Base-by-base conservation (phyloP, 2,113 vertebrate species). In the Anseranas semipalmata region DNA sequence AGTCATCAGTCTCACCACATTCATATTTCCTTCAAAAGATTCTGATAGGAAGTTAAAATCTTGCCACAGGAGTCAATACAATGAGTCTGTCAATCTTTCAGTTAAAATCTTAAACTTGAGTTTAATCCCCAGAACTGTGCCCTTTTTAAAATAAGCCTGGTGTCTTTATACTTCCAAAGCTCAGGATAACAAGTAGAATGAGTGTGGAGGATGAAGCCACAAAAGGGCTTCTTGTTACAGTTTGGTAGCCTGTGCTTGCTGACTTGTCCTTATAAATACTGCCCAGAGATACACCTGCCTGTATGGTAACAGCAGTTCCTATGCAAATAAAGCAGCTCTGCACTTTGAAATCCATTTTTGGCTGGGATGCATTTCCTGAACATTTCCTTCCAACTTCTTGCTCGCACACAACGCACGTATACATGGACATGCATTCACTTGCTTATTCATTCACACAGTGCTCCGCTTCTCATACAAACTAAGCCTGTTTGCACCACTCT, bases 381-480 rank as follows among this genome's bases (percentile, higher is more conserved):
- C 2, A 0, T 68, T 82, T 59, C 43, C 37, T 52, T 62, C 20
- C 27, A 37, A 6, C 27, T 39, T 9, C 30, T 48, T 24, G 58
- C 46, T 48, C 25, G 1, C 33, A 19, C 37, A 2, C 28, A 14
- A 0, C 0, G n/a, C 68, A 45, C 48, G 22, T 43, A 7, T 2
- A 9, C 52, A 8, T 1, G 13, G 19, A 48, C 27, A 6, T 15
- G 1, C 33, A 2, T 35, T 74, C 6, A 8, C 41, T 35, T 15
- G 2, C 21, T 27, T 8, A 8, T 17, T 53, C 22, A 3, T 21
- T 35, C 60, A 1, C 65, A 1, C 17, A 7, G 28, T 5, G 12
- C 77, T 87, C 67, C 3, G 5, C 33, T 53, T 33, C n/a, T 50
- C 45, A 2, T 14, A 3, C 4, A 6, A 15, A 15, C 21, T 0